These are phyloP conservation scores for Hemistola chrysoprasaria DNA, from an alignment of 2,888 invertebrate genomes.

Conservation along the genomic window DNA sequence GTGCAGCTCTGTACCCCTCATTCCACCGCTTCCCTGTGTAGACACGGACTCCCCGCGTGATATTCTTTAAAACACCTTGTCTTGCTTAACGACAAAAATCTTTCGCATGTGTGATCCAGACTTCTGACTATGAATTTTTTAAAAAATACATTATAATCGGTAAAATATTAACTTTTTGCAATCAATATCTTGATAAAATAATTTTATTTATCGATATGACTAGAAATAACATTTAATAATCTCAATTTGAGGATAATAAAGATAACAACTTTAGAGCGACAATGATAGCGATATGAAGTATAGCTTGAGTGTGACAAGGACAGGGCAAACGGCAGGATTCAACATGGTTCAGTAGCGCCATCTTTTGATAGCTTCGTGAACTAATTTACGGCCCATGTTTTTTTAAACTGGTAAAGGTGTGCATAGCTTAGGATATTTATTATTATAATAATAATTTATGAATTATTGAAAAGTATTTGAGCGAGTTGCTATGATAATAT, in stretches of 20 bases:
- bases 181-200: not conserved
- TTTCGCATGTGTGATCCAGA: slow-evolving; percentile 40
- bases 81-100: slow-evolving; percentile 26
- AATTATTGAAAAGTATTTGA: no score
- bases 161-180: slow-evolving; percentile 17
- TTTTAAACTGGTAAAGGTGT: no score
- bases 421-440: no score
- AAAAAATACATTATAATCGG: not conserved
- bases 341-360: slow-evolving; percentile 34
- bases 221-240: not conserved
- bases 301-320: slow-evolving; percentile 16
- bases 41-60: slow-evolving; percentile 49
- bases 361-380: slow-evolving; percentile 29
- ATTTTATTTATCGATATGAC: slow-evolving; percentile 5
- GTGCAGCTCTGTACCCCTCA: slow-evolving; percentile 38
- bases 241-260: slow-evolving; percentile 1
- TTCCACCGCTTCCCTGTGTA: slow-evolving; percentile 44
- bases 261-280: slow-evolving; percentile 11
- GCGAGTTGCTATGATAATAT: no score
- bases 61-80: slow-evolving; percentile 21
- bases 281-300: slow-evolving; percentile 25
- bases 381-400: not conserved
- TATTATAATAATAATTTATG: no score
- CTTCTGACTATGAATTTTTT: not conserved
- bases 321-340: slow-evolving; percentile 2